Evolutionary conservation across 2,888 invertebrate species (phyloP), one percentile per base, ranked within the genome.

Genomic region (Temnothorax rugatulus): DNA sequence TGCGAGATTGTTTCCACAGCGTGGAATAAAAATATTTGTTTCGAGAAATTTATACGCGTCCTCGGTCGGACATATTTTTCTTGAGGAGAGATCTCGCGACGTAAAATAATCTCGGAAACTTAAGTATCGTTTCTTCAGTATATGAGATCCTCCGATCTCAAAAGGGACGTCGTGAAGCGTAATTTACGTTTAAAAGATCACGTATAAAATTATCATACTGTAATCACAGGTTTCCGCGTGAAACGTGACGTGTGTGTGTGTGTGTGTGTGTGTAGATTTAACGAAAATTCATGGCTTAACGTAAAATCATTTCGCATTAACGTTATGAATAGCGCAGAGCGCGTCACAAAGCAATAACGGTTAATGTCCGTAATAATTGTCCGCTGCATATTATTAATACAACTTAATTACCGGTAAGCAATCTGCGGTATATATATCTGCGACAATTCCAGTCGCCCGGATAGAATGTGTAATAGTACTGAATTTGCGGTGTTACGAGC

Each of bases 341-440:
- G 54, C 47, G 29, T 44, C 44, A 47, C 57, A 79, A 47, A 79
- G 71, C 57, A 57, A 79, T 71, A 44, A 71, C 25, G 59, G 47
- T 71, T 79, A 47, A 69, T 71, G 44, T 18, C 69, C 34, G 18
- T 18, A 29, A 34, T 59, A 71, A 79, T 50, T 71, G 71, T 59
- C 9, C 71, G 44, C 18, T 15, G 71, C 47, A 21, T 71, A 59
- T 79, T 71, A 71, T 79, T 71, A 79, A 79, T 79, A 59, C 47
- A 79, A 71, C 59, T 71, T 79, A 59, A 71, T 79, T 79, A 71
- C 71, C 21, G 71, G 34, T 71, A 79, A 79, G 79, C 71, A 71
- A 79, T 79, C 59, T 71, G 59, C 18, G 71, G 38, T 44, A 59
- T 50, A 61, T 13, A 47, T 71, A 71, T 79, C 21, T 34, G 59